A percentile compares a stretch with the other conserved stretches of the same genome.
phyloP scores from a whole-genome alignment of 2,888 invertebrate genomes.

The Torymus aiolomorphi region DNA sequence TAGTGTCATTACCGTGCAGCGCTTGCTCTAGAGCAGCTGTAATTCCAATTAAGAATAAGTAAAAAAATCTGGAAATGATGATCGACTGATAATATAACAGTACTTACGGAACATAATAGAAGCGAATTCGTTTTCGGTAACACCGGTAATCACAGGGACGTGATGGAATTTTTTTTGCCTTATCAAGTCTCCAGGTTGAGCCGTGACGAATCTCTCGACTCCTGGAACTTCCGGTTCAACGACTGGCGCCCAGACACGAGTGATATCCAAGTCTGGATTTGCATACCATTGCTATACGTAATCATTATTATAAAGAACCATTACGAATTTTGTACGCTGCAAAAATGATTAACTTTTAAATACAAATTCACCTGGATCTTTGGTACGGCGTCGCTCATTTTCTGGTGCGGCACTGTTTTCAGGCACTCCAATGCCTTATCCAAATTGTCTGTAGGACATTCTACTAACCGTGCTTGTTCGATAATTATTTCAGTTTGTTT shows the following conservation, averaged over 20 bases:
- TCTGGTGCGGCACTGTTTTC: conserved; percentile 74
- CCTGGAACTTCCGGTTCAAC: conserved; percentile 81
- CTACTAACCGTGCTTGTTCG: conserved; percentile 80
- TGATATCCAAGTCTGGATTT: conserved; percentile 74
- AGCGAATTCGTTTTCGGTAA: conserved; percentile 82
- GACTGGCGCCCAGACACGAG: conserved; percentile 79
- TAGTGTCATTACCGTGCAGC: conserved; percentile 22
- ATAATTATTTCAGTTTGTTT: conserved; percentile 79
- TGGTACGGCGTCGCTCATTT: conserved; percentile 9
- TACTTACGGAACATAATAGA: conserved; percentile 78
- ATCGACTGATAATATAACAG: neutral
- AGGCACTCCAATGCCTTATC: conserved; percentile 80
- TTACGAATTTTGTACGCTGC: neutral
- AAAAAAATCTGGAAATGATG: neutral
- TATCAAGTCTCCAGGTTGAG: conserved; percentile 80
- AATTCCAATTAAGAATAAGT: neutral
- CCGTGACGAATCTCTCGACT: conserved; percentile 80
- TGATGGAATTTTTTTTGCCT: conserved; percentile 78
- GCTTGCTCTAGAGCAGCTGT: conserved; percentile 18
- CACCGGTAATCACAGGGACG: conserved; percentile 81
- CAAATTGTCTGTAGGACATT: conserved; percentile 78
- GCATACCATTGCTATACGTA: conserved; percentile 76
- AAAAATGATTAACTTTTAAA: neutral
- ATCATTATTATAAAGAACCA: neutral
- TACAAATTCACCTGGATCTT: conserved; percentile 18